Percentiles rank a stretch among this genome's conserved stretches.
Conservation (phyloP, 1,140 invertebrate species). For the Bactericera cockerelli region DNA sequence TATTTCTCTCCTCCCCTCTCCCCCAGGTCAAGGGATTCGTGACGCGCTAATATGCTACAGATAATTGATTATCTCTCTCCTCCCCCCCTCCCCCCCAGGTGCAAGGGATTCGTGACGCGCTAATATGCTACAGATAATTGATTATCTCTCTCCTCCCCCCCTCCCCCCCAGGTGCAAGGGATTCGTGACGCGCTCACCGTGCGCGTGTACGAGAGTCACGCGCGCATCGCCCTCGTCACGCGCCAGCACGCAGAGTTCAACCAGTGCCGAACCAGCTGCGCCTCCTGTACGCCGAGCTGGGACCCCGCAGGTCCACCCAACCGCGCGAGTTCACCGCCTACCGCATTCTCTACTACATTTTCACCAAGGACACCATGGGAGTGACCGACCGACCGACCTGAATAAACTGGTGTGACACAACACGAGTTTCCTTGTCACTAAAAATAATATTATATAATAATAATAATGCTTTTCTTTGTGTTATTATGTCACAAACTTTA, state of each 20-base stretch:
- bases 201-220: conserved; percentile 95
- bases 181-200: conserved; percentile 87
- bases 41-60: too few relatives aligned
- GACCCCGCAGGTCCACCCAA: conserved; percentile 33
- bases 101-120: conserved; percentile 83
- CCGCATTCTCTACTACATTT: conserved; percentile 91
- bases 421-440: too few relatives aligned
- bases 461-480: too few relatives aligned
- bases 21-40: too few relatives aligned
- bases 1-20: too few relatives aligned
- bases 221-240: conserved; percentile 88
- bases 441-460: too few relatives aligned
- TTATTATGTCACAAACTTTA: too few relatives aligned
- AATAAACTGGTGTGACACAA: too few relatives aligned
- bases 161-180: conserved; percentile 64
- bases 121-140: too few relatives aligned
- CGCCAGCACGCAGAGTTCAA: conserved; percentile 98
- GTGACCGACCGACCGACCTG: too few relatives aligned
- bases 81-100: conserved; percentile 39
- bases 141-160: too few relatives aligned
- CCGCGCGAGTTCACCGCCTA: conserved; percentile 87
- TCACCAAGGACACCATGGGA: conserved; percentile 89
- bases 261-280: conserved; percentile 93
- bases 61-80: too few relatives aligned
- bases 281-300: conserved; percentile 68